A percentile compares a stretch with the other conserved stretches of the same genome.
Evolutionary conservation across 2,113 vertebrate species (phyloP).

Genomic region (Neotoma lepida): DNA sequence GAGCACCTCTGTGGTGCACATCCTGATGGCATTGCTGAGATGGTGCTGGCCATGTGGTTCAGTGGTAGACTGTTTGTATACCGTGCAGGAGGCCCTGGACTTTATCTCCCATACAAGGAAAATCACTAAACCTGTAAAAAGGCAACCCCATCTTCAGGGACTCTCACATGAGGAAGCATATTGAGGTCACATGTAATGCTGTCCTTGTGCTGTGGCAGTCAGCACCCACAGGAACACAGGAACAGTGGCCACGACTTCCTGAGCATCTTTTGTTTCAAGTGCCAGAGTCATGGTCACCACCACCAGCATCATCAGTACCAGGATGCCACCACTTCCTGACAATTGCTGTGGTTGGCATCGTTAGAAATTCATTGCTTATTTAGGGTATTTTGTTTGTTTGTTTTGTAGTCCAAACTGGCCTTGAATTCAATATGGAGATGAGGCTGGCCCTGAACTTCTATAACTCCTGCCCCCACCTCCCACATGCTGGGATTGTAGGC

Average conservation of each 20-base stretch:
- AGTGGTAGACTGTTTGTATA: neutral
- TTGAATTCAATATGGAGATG: neutral
- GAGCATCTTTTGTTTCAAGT: neutral
- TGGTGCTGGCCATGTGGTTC: neutral
- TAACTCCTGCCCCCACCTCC: no score
- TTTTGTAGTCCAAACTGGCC: neutral
- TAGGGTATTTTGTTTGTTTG: neutral
- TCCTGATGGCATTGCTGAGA: neutral
- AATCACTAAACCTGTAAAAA: neutral
- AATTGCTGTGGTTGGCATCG: neutral
- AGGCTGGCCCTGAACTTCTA: neutral
- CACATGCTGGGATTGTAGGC: neutral
- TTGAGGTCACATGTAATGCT: neutral
- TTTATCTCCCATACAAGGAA: neutral
- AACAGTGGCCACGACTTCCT: neutral
- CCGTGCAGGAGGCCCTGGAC: neutral
- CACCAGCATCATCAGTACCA: rapidly evolving
- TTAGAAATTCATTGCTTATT: neutral
- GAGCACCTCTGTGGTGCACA: neutral
- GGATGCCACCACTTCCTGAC: neutral
- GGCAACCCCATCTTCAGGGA: neutral
- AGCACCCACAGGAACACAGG: neutral
- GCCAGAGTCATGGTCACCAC: neutral
- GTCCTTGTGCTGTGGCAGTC: neutral
- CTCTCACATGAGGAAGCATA: neutral